Evolutionary conservation across 2,113 vertebrate species (phyloP), one percentile per base, ranked within the genome.

Genomic region (Lepus americanus): DNA sequence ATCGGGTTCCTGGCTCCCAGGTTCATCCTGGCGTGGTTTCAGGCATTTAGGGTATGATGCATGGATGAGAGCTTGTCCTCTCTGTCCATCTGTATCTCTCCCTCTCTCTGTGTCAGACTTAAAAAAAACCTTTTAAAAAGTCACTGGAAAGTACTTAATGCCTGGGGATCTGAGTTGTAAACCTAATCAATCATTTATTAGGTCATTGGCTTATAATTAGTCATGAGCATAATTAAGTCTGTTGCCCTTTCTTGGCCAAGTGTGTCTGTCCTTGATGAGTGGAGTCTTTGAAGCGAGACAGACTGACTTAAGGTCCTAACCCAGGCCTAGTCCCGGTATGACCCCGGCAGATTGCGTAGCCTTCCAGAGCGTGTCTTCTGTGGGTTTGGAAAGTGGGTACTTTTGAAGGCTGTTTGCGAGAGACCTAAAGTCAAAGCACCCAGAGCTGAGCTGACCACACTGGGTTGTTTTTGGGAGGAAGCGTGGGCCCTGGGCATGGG

Each of bases 331-430:
- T 73, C 72, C 74, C 69, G 6, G 0, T 8, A 11, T 80, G 55
- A 74, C 17, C 14, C 33, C 39, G 61, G 53, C 0, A 7, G 8
- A n/a, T 74, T 29, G 31, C 44, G 22, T 22, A 53, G 55, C 55
- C 66, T 83, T 20, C 39, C 63, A 53, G 19, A 92, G 51, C 27
- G 87, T 74, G n/a, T 80, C 49, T 89, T 84, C 76, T 94, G 29
- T 81, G 33, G 74, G 29, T 59, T 55, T 64, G 90, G 36, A 89
- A 72, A 14, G 36, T 4, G 9, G 22, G 13, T 82, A n/a, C 29
- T 76, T 67, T 36, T 59, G 63, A 92, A 53, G 31, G 69, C n/a
- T 27, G 67, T 93, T 78, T 61, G 76, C 33, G 51, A 97, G 39
- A 80, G 88, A 29, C 19, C 1, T 80, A 20, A 23, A 25, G 23